phyloP scores from a whole-genome alignment of 2,797 vertebrate species.

The Chiroxiphia lanceolata region DNA sequence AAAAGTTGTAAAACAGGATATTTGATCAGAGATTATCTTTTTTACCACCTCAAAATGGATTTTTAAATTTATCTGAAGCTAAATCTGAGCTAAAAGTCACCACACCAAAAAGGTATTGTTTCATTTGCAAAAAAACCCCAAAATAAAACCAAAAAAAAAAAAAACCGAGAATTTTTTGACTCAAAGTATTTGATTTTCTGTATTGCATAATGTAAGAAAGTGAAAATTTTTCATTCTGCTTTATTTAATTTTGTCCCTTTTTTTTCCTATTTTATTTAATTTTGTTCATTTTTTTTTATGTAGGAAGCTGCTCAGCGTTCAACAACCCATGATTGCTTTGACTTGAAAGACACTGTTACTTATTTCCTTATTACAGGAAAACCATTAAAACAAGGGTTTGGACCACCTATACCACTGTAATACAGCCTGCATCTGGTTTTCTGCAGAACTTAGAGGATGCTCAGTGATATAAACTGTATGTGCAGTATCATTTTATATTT shows the following conservation, averaged over 20 bases:
- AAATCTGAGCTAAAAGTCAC: not conserved
- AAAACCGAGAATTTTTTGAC: accelerated
- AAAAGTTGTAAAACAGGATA: not conserved
- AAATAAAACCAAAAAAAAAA: not conserved
- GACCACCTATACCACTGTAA: not conserved
- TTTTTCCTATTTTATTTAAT: not conserved
- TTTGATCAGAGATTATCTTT: not conserved
- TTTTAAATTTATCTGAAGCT: not conserved
- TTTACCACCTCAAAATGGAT: not conserved
- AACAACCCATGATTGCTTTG: not conserved
- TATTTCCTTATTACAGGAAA: not conserved
- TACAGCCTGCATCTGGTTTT: not conserved
- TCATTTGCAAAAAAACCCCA: not conserved
- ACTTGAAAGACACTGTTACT: not conserved
- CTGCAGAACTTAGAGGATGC: not conserved
- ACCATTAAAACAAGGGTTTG: not conserved
- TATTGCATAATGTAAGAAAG: not conserved
- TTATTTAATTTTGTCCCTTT: not conserved
- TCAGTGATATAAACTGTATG: not conserved
- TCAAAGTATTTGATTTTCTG: not conserved
- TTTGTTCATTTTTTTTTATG: not conserved
- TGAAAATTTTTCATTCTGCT: not conserved
- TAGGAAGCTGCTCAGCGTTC: not conserved
- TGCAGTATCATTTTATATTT: accelerated
- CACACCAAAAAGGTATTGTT: not conserved